These are phyloP conservation scores for Drosophila persimilis DNA, from an alignment of 1,140 invertebrate genomes.

Conservation along the genomic window DNA sequence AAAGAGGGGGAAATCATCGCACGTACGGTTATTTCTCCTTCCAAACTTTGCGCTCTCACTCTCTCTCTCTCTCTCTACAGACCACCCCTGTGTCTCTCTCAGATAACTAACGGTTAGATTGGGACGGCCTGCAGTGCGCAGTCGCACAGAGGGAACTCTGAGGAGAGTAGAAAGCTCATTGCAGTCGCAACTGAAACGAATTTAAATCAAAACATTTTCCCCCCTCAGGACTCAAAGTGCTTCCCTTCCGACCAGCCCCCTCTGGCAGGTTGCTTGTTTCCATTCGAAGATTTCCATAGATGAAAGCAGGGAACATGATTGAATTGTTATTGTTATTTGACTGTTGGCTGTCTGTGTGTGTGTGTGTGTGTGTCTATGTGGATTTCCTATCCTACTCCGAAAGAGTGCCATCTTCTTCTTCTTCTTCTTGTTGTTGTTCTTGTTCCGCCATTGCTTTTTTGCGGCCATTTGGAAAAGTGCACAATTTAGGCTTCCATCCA, in stretches of 20 bases:
- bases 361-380: slow-evolving; percentile 16
- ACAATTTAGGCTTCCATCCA: slow-evolving; percentile 51
- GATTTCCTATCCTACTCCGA: slow-evolving; percentile 18
- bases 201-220: slow-evolving; percentile 70
- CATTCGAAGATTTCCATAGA: slow-evolving; percentile 64
- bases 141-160: slow-evolving; percentile 17
- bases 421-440: not conserved
- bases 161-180: slow-evolving; percentile 14
- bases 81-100: not conserved
- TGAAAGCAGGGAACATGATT: slow-evolving; percentile 65
- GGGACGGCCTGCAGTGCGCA: slow-evolving; percentile 46
- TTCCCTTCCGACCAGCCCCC: not conserved
- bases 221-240: not conserved
- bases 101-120: slow-evolving; percentile 59
- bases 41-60: not conserved
- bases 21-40: not conserved
- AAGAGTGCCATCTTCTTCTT: too few species aligned
- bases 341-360: slow-evolving; percentile 25
- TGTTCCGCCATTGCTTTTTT: slow-evolving; percentile 42
- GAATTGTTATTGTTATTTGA: slow-evolving; percentile 77
- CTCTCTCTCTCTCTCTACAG: not conserved
- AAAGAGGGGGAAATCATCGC: slow-evolving; percentile 40
- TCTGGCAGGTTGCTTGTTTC: slow-evolving; percentile 40
- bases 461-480: slow-evolving; percentile 62
- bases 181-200: slow-evolving; percentile 19